phyloP scores from a whole-genome alignment of 53 echinoderm and acorn worm genomes.

The Patiria pectinifera region DNA sequence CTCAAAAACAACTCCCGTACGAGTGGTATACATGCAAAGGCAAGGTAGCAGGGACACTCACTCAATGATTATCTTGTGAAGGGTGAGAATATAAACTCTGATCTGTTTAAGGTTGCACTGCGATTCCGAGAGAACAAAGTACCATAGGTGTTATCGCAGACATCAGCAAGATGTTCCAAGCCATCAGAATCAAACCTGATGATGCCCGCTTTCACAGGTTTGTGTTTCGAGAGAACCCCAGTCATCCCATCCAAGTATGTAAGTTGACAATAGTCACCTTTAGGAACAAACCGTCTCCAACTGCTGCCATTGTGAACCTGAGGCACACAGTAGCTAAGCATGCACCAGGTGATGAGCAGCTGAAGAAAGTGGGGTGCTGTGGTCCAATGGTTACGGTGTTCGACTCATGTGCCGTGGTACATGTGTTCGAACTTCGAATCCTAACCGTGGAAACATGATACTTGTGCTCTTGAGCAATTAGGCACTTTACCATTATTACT shows the following conservation, averaged over 20 bases:
- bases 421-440: too few relatives aligned
- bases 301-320: slow-evolving; percentile 76
- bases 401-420: too few relatives aligned
- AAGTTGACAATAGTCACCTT: slow-evolving; percentile 72
- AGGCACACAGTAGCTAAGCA: slow-evolving; percentile 24
- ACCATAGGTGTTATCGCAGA: slow-evolving; percentile 71
- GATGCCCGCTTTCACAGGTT: slow-evolving; percentile 56
- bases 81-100: slow-evolving; percentile 64
- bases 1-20: slow-evolving; percentile 53
- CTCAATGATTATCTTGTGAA: slow-evolving; percentile 65
- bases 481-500: too few relatives aligned
- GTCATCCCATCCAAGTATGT: slow-evolving; percentile 72
- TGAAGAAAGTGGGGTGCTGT: too few relatives aligned
- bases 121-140: slow-evolving; percentile 71
- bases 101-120: slow-evolving; percentile 49
- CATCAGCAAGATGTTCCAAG: slow-evolving; percentile 60
- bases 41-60: slow-evolving; percentile 64
- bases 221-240: slow-evolving; percentile 71
- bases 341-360: background rate
- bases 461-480: too few relatives aligned
- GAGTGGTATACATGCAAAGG: slow-evolving; percentile 71
- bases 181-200: slow-evolving; percentile 59
- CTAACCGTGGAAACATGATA: too few relatives aligned
- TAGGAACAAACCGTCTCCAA: slow-evolving; percentile 82
- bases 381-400: too few relatives aligned